Evolutionary conservation across 2,113 vertebrate genomes (phyloP).

Genomic region (Oenanthe oenanthe): DNA sequence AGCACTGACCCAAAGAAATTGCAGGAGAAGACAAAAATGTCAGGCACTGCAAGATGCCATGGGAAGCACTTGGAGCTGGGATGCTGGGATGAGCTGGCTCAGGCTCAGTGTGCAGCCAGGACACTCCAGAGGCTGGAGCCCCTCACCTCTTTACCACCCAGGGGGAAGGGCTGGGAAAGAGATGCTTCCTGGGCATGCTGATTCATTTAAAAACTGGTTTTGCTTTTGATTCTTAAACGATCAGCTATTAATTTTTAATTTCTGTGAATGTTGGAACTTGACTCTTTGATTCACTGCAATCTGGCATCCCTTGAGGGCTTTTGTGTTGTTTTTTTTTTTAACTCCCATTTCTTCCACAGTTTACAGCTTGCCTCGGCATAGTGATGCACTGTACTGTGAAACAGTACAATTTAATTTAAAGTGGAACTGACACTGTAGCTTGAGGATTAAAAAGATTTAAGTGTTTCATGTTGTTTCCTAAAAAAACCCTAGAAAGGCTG

Average conservation of each 20-base stretch:
- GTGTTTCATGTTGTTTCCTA: neutral
- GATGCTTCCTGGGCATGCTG: neutral
- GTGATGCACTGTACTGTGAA: neutral
- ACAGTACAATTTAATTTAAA: neutral
- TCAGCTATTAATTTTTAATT: slow-evolving; percentile 24
- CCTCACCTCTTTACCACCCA: rapidly evolving
- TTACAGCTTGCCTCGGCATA: neutral
- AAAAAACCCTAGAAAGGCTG: neutral
- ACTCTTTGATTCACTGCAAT: neutral
- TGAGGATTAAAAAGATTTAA: neutral
- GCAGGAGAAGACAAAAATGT: neutral
- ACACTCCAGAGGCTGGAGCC: neutral
- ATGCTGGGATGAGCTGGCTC: rapidly evolving
- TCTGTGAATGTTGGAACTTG: neutral
- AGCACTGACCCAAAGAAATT: neutral
- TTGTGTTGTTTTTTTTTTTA: neutral
- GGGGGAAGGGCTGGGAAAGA: neutral
- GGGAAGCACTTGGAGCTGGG: neutral
- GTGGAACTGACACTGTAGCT: neutral
- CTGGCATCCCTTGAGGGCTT: neutral
- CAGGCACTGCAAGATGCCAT: neutral
- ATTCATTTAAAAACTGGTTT: neutral
- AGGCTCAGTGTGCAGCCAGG: neutral
- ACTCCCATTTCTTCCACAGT: neutral
- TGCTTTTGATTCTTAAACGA: neutral